A percentile compares a stretch with the other conserved stretches of the same genome.
Conservation (phyloP, 2,797 vertebrate species). For the Hafferia zeledoni region DNA sequence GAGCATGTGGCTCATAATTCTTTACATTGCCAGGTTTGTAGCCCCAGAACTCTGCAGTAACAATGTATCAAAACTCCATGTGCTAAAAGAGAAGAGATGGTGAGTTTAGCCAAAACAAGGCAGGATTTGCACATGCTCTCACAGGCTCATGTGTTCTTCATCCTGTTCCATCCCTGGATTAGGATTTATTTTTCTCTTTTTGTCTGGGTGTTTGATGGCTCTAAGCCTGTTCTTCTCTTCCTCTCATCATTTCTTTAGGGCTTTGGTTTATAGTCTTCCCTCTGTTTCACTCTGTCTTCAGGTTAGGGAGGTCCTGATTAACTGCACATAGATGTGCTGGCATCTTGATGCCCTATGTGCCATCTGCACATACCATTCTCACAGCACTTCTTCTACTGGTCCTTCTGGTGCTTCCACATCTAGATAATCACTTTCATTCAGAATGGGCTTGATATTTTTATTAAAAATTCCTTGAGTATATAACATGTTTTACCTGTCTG, state of each 20-base stretch:
- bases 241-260: not conserved
- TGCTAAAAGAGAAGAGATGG: not conserved
- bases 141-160: not conserved
- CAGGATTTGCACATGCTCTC: not conserved
- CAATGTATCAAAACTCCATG: not conserved
- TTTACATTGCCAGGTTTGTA: not conserved
- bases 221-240: not conserved
- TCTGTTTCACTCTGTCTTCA: not conserved
- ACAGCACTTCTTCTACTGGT: not conserved
- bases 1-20: fast-evolving
- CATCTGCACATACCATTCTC: not conserved
- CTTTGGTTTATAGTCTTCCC: not conserved
- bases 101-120: not conserved
- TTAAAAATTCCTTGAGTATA: not conserved
- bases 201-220: not conserved
- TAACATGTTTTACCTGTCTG: not conserved
- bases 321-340: not conserved
- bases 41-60: not conserved
- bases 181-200: not conserved
- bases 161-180: not conserved
- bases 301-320: not conserved
- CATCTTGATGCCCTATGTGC: not conserved
- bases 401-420: not conserved
- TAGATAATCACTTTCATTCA: not conserved
- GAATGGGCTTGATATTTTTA: not conserved